A percentile compares a stretch with the other conserved stretches of the same genome.
These are phyloP conservation scores for Meteorus colon DNA, from an alignment of 2,888 invertebrate genomes.

Conservation along the genomic window DNA sequence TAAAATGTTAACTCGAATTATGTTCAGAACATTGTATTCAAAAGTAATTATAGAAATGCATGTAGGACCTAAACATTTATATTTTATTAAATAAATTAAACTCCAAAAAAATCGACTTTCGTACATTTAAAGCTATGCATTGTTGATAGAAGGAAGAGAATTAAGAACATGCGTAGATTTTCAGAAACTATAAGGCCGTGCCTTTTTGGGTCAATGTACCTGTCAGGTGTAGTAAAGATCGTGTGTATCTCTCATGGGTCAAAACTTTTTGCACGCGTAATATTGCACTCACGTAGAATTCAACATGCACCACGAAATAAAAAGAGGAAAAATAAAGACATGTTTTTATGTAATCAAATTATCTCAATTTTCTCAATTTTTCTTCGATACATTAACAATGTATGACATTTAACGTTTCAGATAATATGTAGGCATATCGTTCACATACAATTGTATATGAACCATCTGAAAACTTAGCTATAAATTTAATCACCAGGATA, in stretches of 20 bases:
- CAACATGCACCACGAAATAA: not conserved
- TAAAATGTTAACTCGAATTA: too few relatives aligned
- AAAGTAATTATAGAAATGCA: too few relatives aligned
- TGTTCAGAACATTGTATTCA: too few relatives aligned
- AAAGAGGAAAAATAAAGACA: not conserved
- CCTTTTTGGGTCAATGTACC: too few relatives aligned
- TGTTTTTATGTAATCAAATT: not conserved
- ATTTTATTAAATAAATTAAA: too few relatives aligned
- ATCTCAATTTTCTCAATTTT: not conserved
- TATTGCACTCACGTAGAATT: not conserved
- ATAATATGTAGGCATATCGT: not conserved
- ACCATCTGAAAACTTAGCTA: not conserved
- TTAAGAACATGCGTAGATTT: too few relatives aligned
- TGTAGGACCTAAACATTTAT: too few relatives aligned
- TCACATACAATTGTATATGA: not conserved
- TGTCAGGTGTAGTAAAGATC: too few relatives aligned
- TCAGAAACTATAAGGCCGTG: too few relatives aligned
- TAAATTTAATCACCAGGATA: not conserved
- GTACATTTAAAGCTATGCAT: not conserved
- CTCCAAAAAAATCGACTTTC: not conserved
- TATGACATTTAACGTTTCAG: not conserved
- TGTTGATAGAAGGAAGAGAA: too few relatives aligned
- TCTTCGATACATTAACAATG: not conserved
- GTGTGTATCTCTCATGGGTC: not conserved
- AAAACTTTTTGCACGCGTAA: not conserved